Conservation (phyloP, 2,797 vertebrate species). For the Xenentodon cancila region DNA sequence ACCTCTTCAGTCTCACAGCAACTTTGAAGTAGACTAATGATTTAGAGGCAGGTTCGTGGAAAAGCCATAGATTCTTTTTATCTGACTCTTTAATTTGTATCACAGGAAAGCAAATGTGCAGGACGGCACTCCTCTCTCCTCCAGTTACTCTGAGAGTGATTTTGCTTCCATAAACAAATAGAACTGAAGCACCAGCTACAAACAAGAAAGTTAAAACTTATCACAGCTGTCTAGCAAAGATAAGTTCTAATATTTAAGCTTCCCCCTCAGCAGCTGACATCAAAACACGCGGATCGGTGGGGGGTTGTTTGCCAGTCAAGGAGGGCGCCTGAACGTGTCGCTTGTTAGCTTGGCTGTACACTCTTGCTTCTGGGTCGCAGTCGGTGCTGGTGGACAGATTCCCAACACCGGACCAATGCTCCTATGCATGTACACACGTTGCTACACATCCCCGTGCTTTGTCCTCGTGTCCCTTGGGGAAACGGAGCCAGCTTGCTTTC, state of each 20-base stretch:
- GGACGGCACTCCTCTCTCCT: slow-evolving; percentile 21
- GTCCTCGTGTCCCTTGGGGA: slow-evolving; percentile 69
- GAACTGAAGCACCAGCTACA: slow-evolving; percentile 56
- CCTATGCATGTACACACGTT: background rate
- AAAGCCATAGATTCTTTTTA: slow-evolving; percentile 55
- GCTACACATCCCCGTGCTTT: slow-evolving; percentile 21
- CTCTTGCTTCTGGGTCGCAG: slow-evolving; percentile 66
- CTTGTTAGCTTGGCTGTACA: slow-evolving; percentile 69
- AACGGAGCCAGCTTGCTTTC: slow-evolving; percentile 76
- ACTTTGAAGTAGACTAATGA: slow-evolving; percentile 80
- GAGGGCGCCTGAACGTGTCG: slow-evolving; percentile 61
- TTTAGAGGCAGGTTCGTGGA: slow-evolving; percentile 55
- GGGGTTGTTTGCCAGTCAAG: slow-evolving; percentile 65
- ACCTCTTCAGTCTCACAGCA: slow-evolving; percentile 70
- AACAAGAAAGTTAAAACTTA: slow-evolving; percentile 70
- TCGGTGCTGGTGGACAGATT: slow-evolving; percentile 71
- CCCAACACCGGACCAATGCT: slow-evolving; percentile 58
- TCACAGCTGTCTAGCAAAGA: slow-evolving; percentile 77
- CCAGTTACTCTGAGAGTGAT: slow-evolving; percentile 37
- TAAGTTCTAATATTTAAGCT: slow-evolving; percentile 78
- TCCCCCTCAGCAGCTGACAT: slow-evolving; percentile 75
- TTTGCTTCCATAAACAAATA: slow-evolving; percentile 61
- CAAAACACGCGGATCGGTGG: slow-evolving; percentile 66
- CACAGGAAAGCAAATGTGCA: slow-evolving; percentile 35
- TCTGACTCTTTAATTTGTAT: slow-evolving; percentile 63